Percentiles rank a stretch among this genome's conserved stretches.
Evolutionary conservation across 1,140 invertebrate species (phyloP).

Genomic region (Eriosoma lanigerum): DNA sequence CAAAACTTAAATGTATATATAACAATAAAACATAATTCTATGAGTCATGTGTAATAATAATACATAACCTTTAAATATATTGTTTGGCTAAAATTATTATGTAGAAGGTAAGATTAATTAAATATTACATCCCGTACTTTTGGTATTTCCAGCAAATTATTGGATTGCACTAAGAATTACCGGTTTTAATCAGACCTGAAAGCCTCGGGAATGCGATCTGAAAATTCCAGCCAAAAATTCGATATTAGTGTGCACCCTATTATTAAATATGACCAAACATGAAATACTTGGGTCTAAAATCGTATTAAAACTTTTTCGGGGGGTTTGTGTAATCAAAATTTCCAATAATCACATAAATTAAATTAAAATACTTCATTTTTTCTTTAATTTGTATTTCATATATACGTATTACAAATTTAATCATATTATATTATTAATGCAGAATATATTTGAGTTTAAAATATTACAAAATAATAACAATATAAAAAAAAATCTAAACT

Average conservation of each 20-base stretch:
- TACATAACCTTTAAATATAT: too few relatives aligned
- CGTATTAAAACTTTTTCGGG: not conserved
- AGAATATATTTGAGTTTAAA: too few relatives aligned
- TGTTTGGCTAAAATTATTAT: not conserved
- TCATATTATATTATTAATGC: too few relatives aligned
- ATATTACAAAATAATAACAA: too few relatives aligned
- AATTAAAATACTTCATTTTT: not conserved
- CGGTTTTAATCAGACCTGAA: constrained; percentile 13
- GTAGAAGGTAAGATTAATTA: constrained; percentile 20
- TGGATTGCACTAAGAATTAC: constrained; percentile 37
- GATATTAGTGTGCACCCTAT: constrained; percentile 32
- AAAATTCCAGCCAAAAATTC: constrained; percentile 33
- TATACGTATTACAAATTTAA: too few relatives aligned
- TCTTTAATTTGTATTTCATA: not conserved
- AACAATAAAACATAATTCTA: too few relatives aligned
- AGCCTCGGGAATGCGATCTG: constrained; percentile 8
- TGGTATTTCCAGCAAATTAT: constrained; percentile 22
- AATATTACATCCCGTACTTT: not conserved
- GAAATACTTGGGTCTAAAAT: not conserved
- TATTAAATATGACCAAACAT: constrained; percentile 29
- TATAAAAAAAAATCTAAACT: too few relatives aligned
- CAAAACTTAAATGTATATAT: too few relatives aligned
- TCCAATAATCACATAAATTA: not conserved
- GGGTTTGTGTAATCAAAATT: not conserved
- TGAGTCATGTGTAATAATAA: not conserved